phyloP scores from a whole-genome alignment of 2,113 vertebrate species.

The Microtus oregoni region DNA sequence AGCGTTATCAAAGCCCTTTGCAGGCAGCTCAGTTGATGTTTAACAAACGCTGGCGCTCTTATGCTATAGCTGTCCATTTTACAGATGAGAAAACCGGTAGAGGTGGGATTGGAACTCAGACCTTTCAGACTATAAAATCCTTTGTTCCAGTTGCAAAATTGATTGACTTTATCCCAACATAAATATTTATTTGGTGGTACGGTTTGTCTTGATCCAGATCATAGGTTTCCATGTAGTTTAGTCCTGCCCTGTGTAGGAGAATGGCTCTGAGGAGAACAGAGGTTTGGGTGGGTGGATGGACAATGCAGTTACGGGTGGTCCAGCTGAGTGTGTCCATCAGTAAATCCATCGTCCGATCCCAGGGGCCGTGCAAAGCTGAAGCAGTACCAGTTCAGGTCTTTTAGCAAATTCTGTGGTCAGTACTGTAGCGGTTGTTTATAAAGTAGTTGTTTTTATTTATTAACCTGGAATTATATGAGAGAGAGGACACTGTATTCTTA shows the following conservation, averaged over 20 bases:
- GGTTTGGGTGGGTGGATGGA: not conserved
- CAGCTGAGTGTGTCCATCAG: not conserved
- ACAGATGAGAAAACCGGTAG: not conserved
- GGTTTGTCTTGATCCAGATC: not conserved
- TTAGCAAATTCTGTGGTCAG: slow-evolving; percentile 19
- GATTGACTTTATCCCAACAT: not conserved
- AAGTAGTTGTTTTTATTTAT: slow-evolving; percentile 41
- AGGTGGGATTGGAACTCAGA: not conserved
- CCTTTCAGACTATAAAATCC: not conserved
- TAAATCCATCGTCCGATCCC: not conserved
- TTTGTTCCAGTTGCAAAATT: not conserved
- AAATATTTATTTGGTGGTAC: not conserved
- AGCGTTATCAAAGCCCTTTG: not conserved
- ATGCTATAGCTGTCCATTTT: not conserved
- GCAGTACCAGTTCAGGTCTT: not conserved
- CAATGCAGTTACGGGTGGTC: not conserved
- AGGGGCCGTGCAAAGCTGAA: slow-evolving; percentile 26
- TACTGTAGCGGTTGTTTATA: not conserved
- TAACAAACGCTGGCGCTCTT: not conserved
- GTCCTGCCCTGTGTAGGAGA: not conserved
- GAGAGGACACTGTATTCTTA: slow-evolving; percentile 39
- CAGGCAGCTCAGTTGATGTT: not conserved
- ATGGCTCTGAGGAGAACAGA: not conserved
- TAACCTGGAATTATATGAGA: not conserved
- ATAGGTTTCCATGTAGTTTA: not conserved